Evolutionary conservation across 2,797 vertebrate species (phyloP).

Genomic region (Sebastes melanostomus): DNA sequence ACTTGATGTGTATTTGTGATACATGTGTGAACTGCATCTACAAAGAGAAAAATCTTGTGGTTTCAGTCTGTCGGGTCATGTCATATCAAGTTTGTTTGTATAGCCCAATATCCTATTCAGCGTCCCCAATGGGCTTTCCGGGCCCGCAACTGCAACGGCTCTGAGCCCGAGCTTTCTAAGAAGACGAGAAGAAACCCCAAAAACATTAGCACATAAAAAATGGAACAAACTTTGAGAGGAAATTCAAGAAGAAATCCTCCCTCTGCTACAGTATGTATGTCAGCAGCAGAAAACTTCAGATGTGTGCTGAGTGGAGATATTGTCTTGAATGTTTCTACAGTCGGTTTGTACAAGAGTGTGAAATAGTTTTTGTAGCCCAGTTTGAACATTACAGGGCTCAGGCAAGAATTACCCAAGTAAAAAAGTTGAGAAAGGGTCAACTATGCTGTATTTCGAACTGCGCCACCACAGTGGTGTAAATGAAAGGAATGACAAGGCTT

Average conservation of each 20-base stretch:
- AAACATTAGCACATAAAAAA: slow-evolving; percentile 1
- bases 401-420: background rate
- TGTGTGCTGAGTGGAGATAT: background rate
- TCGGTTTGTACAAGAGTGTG: background rate
- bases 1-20: slow-evolving; percentile 23
- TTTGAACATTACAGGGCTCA: background rate
- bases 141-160: slow-evolving; percentile 1
- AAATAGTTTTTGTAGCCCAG: background rate
- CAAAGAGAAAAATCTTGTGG: slow-evolving; percentile 14
- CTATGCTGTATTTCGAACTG: background rate
- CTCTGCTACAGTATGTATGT: background rate
- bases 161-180: slow-evolving; percentile 7
- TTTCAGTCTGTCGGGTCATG: slow-evolving; percentile 40
- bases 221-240: slow-evolving; percentile 2
- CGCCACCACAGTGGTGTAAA: background rate
- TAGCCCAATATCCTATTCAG: slow-evolving; percentile 12
- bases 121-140: slow-evolving; percentile 22
- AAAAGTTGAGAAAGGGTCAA: background rate
- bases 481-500: background rate
- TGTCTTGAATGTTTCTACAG: background rate
- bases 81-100: slow-evolving; percentile 41
- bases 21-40: slow-evolving; percentile 30
- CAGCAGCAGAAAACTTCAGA: background rate
- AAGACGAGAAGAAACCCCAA: background rate
- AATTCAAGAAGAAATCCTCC: background rate